Evolutionary conservation across 2,888 invertebrate genomes (phyloP).

Genomic region (Crematogaster levior): DNA sequence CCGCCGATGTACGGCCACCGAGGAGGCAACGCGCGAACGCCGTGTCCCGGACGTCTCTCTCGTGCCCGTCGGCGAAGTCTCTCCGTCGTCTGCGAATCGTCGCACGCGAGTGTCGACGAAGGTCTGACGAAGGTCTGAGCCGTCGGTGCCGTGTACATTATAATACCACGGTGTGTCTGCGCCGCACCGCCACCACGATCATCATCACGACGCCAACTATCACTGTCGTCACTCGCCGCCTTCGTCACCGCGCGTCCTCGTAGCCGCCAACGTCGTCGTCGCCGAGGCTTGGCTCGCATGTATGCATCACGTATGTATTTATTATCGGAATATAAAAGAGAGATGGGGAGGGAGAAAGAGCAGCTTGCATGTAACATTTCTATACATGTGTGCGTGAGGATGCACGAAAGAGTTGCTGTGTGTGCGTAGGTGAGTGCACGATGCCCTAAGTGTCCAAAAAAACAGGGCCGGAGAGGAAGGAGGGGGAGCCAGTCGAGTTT

Average conservation of each 20-base stretch:
- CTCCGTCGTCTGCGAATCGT: conserved; percentile 56
- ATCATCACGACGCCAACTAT: background rate
- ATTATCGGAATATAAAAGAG: background rate
- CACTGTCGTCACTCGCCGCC: conserved; percentile 25
- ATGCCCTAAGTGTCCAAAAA: conserved; percentile 67
- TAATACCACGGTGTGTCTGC: too few species aligned
- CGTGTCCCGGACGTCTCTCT: conserved; percentile 68
- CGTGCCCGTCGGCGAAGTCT: conserved; percentile 60
- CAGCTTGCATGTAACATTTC: conserved; percentile 46
- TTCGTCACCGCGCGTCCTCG: conserved; percentile 30
- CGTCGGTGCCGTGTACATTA: too few species aligned
- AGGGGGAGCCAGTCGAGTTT: conserved; percentile 45
- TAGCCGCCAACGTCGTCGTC: conserved; percentile 56
- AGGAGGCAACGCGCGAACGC: conserved; percentile 67
- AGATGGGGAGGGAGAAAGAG: background rate
- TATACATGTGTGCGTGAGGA: conserved; percentile 45
- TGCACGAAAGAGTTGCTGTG: conserved; percentile 44
- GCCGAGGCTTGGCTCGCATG: conserved; percentile 41
- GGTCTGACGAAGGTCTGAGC: conserved; percentile 28
- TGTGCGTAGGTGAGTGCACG: conserved; percentile 61
- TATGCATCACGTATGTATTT: conserved; percentile 62
- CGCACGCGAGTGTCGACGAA: too few species aligned
- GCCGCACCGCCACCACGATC: background rate
- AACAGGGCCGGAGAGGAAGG: conserved; percentile 46
- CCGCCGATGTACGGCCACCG: conserved; percentile 70